Evolutionary conservation across 2,797 vertebrate genomes (phyloP).

Genomic region (Borostomias antarcticus): DNA sequence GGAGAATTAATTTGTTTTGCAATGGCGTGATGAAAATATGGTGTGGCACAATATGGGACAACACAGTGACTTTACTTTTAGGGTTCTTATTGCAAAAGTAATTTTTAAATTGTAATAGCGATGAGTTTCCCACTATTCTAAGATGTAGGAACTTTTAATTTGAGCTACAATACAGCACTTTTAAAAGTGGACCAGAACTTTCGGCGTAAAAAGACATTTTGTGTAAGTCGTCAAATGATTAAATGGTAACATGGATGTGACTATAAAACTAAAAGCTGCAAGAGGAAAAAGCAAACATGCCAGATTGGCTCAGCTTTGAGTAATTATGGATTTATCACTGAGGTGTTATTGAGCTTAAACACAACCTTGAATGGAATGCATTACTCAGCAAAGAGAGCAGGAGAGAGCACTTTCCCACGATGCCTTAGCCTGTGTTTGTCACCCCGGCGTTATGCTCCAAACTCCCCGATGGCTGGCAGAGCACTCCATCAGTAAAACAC

Average conservation of each 20-base stretch:
- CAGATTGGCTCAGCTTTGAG: conserved; percentile 27
- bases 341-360: conserved; percentile 40
- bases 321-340: conserved; percentile 51
- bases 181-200: conserved; percentile 51
- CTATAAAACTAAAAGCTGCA: conserved; percentile 44
- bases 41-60: not conserved
- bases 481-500: conserved; percentile 12
- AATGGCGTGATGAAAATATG: conserved; percentile 3
- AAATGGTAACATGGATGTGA: conserved; percentile 6
- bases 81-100: not conserved
- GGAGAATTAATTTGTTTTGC: conserved; percentile 4
- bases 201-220: conserved; percentile 55
- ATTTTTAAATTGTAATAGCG: not conserved
- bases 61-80: not conserved
- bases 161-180: conserved; percentile 47
- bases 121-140: conserved; percentile 14
- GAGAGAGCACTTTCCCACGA: conserved; percentile 4
- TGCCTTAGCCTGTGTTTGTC: not conserved
- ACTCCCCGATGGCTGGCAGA: conserved; percentile 27
- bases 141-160: conserved; percentile 64
- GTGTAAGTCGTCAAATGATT: conserved; percentile 54
- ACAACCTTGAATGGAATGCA: conserved; percentile 39
- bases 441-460: conserved; percentile 16
- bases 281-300: not conserved
- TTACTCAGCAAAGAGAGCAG: conserved; percentile 36